A percentile compares a stretch with the other conserved stretches of the same genome.
These are phyloP conservation scores for Thecocarcelia acutangulata DNA, from an alignment of 2,888 invertebrate species.

Conservation along the genomic window DNA sequence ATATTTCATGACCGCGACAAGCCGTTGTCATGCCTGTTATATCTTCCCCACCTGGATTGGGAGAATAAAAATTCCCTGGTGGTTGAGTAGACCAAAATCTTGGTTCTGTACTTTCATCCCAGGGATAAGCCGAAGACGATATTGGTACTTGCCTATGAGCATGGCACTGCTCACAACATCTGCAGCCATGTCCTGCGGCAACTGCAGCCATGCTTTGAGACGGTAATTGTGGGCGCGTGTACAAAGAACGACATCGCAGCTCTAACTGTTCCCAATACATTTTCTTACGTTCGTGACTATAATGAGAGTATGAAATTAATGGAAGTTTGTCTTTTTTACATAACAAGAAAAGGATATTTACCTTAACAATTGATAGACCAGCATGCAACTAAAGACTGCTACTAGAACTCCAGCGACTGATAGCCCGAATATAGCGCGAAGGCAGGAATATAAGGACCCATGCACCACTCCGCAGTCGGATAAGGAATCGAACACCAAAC, in stretches of 20 bases:
- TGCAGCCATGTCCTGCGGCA: slow-evolving; percentile 82
- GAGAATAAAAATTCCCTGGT: slow-evolving; percentile 91
- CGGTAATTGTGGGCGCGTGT: slow-evolving; percentile 82
- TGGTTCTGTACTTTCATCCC: slow-evolving; percentile 82
- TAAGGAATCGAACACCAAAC: slow-evolving; percentile 92
- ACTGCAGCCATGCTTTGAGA: slow-evolving; percentile 76
- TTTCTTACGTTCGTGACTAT: slow-evolving; percentile 94
- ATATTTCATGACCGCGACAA: slow-evolving; percentile 77
- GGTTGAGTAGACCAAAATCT: slow-evolving; percentile 83
- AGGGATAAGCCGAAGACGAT: slow-evolving; percentile 83
- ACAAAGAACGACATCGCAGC: slow-evolving; percentile 90
- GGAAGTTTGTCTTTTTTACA: not conserved
- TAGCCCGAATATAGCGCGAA: slow-evolving; percentile 94
- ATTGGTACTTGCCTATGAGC: slow-evolving; percentile 83
- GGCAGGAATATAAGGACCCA: slow-evolving; percentile 92
- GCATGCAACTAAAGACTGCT: slow-evolving; percentile 95
- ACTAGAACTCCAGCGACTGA: slow-evolving; percentile 94
- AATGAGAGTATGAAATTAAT: not conserved
- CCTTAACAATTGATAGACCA: slow-evolving; percentile 93
- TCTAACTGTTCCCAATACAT: slow-evolving; percentile 97
- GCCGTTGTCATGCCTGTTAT: slow-evolving; percentile 66
- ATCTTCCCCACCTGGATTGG: slow-evolving; percentile 87
- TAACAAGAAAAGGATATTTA: slow-evolving; percentile 75
- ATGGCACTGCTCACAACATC: slow-evolving; percentile 87
- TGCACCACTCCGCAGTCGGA: slow-evolving; percentile 95